These are phyloP conservation scores for Lepus timidus DNA, from an alignment of 2,113 vertebrate species.

Conservation along the genomic window DNA sequence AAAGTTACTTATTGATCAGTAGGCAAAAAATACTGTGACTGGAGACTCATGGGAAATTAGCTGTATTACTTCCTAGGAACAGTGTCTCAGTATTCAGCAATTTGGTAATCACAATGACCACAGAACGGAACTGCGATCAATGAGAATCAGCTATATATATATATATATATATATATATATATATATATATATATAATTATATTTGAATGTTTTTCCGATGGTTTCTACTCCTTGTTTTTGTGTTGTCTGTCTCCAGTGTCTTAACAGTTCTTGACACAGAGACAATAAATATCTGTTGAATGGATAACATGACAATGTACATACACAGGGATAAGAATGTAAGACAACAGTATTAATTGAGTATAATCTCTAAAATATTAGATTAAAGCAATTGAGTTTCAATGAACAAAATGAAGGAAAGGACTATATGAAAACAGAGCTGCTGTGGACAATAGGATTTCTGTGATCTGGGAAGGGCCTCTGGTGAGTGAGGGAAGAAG, in stretches of 20 bases:
- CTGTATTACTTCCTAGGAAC: fast-evolving
- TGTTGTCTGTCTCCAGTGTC: neutral
- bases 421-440: neutral
- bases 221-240: neutral
- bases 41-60: neutral
- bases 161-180: too few species aligned
- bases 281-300: neutral
- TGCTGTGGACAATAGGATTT: neutral
- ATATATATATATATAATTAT: neutral
- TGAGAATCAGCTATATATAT: neutral
- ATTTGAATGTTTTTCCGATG: neutral
- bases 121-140: neutral
- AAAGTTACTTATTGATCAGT: neutral
- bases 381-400: neutral
- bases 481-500: neutral
- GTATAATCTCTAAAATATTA: neutral
- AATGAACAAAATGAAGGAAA: neutral
- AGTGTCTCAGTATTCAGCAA: neutral
- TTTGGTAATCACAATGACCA: neutral
- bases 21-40: neutral
- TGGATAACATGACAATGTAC: neutral
- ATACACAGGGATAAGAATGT: neutral
- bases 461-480: neutral
- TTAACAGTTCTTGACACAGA: neutral
- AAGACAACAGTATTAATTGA: neutral